Conservation (phyloP, 1,140 invertebrate species). For the Drosophila persimilis region DNA sequence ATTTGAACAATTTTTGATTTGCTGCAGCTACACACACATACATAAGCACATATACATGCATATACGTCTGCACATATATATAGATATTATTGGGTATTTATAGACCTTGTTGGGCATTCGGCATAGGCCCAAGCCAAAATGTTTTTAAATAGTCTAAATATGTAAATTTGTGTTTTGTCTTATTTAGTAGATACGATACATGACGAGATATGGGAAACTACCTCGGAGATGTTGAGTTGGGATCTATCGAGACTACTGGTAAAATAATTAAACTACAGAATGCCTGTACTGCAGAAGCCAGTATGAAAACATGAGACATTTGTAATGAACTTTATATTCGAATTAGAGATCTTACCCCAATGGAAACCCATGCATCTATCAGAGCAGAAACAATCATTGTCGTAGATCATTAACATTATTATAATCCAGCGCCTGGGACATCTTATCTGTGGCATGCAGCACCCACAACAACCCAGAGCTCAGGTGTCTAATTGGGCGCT, state of each 20-base stretch:
- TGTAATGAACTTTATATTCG: too few relatives aligned
- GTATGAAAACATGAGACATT: too few relatives aligned
- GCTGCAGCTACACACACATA: constrained; percentile 26
- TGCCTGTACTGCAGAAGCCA: too few relatives aligned
- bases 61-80: constrained; percentile 11
- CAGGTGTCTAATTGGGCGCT: constrained; percentile 80
- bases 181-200: constrained; percentile 28
- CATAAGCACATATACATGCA: constrained; percentile 6
- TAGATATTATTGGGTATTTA: constrained; percentile 54
- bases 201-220: constrained; percentile 16
- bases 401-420: not conserved
- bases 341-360: too few relatives aligned
- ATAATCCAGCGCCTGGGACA: constrained; percentile 6
- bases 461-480: constrained; percentile 33
- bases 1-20: constrained; percentile 64
- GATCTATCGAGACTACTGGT: not conserved
- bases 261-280: not conserved
- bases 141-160: constrained; percentile 64
- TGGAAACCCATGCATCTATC: not conserved
- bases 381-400: constrained; percentile 18
- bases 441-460: constrained; percentile 28
- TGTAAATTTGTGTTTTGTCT: constrained; percentile 46
- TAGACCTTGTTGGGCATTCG: constrained; percentile 21
- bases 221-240: not conserved
- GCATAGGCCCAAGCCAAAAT: constrained; percentile 45